phyloP scores from a whole-genome alignment of 2,888 invertebrate species.

The Rapana venosa region DNA sequence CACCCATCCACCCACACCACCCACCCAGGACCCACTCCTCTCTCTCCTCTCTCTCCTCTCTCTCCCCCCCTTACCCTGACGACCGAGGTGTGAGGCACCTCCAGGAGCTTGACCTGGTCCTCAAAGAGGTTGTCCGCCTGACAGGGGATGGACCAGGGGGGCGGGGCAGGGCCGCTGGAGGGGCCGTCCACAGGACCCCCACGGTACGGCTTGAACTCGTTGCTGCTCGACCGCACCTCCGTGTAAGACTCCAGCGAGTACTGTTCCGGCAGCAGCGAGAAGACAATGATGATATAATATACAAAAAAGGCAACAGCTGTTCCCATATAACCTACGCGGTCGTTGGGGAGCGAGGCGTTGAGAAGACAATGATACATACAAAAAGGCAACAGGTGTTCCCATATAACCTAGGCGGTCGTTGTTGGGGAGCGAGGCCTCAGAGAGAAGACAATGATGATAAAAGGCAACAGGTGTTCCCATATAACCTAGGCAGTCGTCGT shows the following conservation, averaged over 20 bases:
- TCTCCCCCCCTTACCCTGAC: conserved; percentile 77
- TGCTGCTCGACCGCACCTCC: conserved; percentile 80
- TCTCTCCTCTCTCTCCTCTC: too few relatives aligned
- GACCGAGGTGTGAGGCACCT: conserved; percentile 81
- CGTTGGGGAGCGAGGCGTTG: too few relatives aligned
- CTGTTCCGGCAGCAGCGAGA: conserved; percentile 63
- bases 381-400: too few relatives aligned
- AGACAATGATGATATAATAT: not conserved
- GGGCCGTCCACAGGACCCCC: conserved; percentile 78
- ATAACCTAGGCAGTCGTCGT: too few relatives aligned
- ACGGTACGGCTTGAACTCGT: conserved; percentile 79
- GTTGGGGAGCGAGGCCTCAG: too few relatives aligned
- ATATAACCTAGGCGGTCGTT: too few relatives aligned
- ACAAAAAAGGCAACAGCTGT: too few relatives aligned
- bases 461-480: too few relatives aligned
- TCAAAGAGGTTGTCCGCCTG: conserved; percentile 78
- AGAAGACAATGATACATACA: too few relatives aligned
- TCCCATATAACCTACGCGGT: too few relatives aligned
- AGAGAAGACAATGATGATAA: too few relatives aligned
- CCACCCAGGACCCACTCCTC: not conserved
- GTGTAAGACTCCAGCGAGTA: conserved; percentile 81
- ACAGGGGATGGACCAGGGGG: conserved; percentile 80
- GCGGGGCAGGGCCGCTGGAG: conserved; percentile 68
- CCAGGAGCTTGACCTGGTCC: conserved; percentile 78
- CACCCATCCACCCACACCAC: too few relatives aligned